Percentiles rank a stretch among this genome's conserved stretches.
Conservation (phyloP, 1,140 invertebrate species). For the Vanessa tameamea region DNA sequence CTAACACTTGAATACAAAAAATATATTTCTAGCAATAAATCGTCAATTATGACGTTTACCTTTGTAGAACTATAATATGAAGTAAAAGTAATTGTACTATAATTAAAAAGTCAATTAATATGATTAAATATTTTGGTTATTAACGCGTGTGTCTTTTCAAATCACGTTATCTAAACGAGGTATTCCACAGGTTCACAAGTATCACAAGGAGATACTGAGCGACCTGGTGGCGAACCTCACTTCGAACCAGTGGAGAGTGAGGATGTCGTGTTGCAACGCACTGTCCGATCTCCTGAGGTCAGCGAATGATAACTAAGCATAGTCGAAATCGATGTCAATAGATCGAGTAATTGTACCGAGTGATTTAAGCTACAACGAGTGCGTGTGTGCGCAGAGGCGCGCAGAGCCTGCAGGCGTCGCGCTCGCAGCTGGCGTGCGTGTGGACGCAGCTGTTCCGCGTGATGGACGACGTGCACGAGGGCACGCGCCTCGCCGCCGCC, state of each 20-base stretch:
- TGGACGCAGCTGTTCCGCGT: constrained; percentile 93
- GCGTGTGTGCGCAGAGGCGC: constrained; percentile 52
- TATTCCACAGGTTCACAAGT: constrained; percentile 87
- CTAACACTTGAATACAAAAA: too few relatives aligned
- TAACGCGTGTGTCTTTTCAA: not conserved
- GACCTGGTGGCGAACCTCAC: constrained; percentile 92
- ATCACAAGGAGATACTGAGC: constrained; percentile 91
- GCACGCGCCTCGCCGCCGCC: constrained; percentile 89
- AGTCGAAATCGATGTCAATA: not conserved
- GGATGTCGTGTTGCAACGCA: constrained; percentile 94
- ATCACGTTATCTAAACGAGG: not conserved
- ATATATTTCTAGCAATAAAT: too few relatives aligned
- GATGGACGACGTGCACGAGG: constrained; percentile 96
- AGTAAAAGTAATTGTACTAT: too few relatives aligned
- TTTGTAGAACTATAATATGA: too few relatives aligned
- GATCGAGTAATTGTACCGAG: too few relatives aligned
- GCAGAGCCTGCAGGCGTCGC: constrained; percentile 62
- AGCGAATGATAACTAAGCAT: not conserved
- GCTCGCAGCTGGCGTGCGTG: constrained; percentile 84
- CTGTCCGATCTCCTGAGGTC: constrained; percentile 89
- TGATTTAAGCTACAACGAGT: not conserved
- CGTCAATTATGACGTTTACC: too few relatives aligned
- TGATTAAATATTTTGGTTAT: too few relatives aligned
- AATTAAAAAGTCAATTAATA: too few relatives aligned
- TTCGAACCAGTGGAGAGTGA: constrained; percentile 91